phyloP scores from a whole-genome alignment of 2,113 vertebrate genomes.

The Pelmatolapia mariae region DNA sequence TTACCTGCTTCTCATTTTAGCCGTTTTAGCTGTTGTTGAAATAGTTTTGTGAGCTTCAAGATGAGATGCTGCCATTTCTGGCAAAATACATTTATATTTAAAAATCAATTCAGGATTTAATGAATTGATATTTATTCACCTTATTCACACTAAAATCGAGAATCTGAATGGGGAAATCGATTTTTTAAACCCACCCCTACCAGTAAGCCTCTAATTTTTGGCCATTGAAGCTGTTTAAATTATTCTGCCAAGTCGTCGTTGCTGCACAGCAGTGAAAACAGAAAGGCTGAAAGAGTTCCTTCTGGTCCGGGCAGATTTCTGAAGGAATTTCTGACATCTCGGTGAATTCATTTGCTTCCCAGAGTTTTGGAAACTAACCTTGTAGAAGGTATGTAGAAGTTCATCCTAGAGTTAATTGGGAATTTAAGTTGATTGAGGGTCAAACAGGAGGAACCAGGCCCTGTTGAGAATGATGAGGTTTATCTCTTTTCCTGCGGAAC shows the following conservation, averaged over 20 bases:
- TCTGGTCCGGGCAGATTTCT: background rate
- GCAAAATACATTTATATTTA: background rate
- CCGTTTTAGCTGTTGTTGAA: background rate
- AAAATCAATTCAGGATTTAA: background rate
- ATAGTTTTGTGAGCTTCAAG: background rate
- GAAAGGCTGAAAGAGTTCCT: background rate
- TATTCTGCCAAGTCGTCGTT: background rate
- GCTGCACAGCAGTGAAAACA: background rate
- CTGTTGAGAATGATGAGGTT: background rate
- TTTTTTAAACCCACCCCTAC: background rate
- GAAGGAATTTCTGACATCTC: background rate
- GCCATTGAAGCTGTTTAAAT: background rate
- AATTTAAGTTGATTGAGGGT: background rate
- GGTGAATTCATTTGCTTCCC: background rate
- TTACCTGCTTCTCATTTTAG: background rate
- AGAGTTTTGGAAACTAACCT: background rate
- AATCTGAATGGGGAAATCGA: background rate
- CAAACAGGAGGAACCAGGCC: background rate
- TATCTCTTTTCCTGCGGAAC: background rate
- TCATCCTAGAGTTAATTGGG: background rate
- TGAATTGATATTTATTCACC: background rate
- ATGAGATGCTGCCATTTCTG: background rate
- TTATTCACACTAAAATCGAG: background rate
- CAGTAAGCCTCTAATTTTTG: background rate
- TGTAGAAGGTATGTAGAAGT: background rate